phyloP scores from a whole-genome alignment of 1,140 invertebrate genomes.

The Drosophila eugracilis region DNA sequence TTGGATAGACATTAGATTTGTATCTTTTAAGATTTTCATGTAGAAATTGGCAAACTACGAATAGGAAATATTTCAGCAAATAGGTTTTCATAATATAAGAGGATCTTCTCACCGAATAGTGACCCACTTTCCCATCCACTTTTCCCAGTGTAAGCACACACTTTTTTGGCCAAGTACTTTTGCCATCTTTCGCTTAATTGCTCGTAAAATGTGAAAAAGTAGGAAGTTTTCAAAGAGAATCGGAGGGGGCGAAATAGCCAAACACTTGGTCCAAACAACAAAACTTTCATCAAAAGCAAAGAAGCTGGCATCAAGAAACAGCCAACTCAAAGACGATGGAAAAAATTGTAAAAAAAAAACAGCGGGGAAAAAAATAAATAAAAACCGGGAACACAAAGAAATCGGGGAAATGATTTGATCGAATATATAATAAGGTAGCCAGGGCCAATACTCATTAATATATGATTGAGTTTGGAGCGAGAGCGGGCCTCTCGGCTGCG shows the following conservation, averaged over 20 bases:
- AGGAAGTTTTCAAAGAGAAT: conserved; percentile 38
- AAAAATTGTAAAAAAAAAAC: conserved; percentile 3
- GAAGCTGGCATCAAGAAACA: conserved; percentile 7
- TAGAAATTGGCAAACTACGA: too few relatives aligned
- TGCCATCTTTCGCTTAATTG: conserved; percentile 75
- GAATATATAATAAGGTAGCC: conserved; percentile 58
- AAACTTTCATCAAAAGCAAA: conserved; percentile 53
- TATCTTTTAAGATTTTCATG: too few relatives aligned
- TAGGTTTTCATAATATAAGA: too few relatives aligned
- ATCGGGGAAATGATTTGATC: conserved; percentile 49
- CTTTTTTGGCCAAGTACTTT: conserved; percentile 65
- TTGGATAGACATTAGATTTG: too few relatives aligned
- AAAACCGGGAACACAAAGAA: conserved; percentile 16
- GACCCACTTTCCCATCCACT: conserved; percentile 8
- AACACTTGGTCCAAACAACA: conserved; percentile 45
- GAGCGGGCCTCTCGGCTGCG: conserved; percentile 31
- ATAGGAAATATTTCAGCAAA: too few relatives aligned
- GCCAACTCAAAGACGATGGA: conserved; percentile 9
- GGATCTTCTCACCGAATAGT: too few relatives aligned
- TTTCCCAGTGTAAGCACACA: conserved; percentile 35
- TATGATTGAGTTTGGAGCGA: conserved; percentile 59
- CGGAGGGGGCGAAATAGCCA: conserved; percentile 17
- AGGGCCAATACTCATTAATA: conserved; percentile 67
- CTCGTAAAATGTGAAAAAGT: conserved; percentile 75
- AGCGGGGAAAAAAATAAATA: conserved; percentile 9